These are phyloP conservation scores for Typhlichthys eigenmanni DNA, from an alignment of 2,797 vertebrate species.

Conservation along the genomic window DNA sequence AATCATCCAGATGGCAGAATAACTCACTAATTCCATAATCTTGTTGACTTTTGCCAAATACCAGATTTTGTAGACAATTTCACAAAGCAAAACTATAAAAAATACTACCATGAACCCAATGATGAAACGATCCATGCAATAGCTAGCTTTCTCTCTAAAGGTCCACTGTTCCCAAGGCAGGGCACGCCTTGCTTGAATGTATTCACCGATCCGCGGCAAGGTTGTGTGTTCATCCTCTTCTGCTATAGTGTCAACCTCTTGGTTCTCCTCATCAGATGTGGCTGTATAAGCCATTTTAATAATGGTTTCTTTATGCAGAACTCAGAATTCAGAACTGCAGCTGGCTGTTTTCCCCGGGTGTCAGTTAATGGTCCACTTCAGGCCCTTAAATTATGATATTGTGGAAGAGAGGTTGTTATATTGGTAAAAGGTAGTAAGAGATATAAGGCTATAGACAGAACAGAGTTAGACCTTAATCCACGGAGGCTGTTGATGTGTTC, in stretches of 20 bases:
- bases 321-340: slow-evolving; percentile 20
- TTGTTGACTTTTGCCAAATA: slow-evolving; percentile 64
- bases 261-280: slow-evolving; percentile 23
- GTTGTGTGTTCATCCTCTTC: slow-evolving; percentile 49
- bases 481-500: slow-evolving; percentile 3
- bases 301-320: not conserved
- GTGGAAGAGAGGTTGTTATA: not conserved
- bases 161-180: slow-evolving; percentile 76
- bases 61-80: slow-evolving; percentile 72
- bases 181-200: slow-evolving; percentile 44
- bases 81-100: slow-evolving; percentile 52
- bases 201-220: slow-evolving; percentile 59
- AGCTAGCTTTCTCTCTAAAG: slow-evolving; percentile 67
- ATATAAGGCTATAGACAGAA: not conserved
- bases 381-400: slow-evolving; percentile 6
- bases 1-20: slow-evolving; percentile 47
- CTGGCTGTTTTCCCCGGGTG: not conserved
- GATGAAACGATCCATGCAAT: slow-evolving; percentile 74
- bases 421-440: not conserved
- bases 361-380: not conserved
- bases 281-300: slow-evolving; percentile 60
- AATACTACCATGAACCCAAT: slow-evolving; percentile 59
- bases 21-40: slow-evolving; percentile 48
- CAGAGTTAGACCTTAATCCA: not conserved
- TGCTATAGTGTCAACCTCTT: slow-evolving; percentile 49